Evolutionary conservation across 2,797 vertebrate genomes (phyloP).

Genomic region (Sebastiscus albofasciatus): DNA sequence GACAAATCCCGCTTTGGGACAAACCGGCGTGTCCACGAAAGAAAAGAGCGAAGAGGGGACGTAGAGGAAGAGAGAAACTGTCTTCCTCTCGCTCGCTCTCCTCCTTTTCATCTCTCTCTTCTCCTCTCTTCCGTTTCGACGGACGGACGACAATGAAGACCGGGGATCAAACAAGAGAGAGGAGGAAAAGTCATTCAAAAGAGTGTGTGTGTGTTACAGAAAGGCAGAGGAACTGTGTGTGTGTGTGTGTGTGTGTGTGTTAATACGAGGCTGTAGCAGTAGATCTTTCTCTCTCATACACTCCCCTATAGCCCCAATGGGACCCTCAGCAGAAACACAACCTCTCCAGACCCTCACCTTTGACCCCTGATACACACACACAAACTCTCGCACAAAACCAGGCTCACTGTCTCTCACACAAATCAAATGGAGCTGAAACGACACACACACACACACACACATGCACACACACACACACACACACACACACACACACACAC

Average conservation of each 20-base stretch:
- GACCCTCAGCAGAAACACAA: constrained; percentile 77
- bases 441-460: not conserved
- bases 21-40: constrained; percentile 64
- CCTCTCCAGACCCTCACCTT: constrained; percentile 82
- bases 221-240: not conserved
- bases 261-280: constrained; percentile 48
- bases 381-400: constrained; percentile 39
- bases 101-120: constrained; percentile 57
- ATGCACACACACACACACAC: constrained; percentile 18
- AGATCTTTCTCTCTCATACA: constrained; percentile 66
- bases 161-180: constrained; percentile 64
- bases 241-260: constrained; percentile 14
- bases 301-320: constrained; percentile 69
- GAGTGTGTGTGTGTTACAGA: constrained; percentile 35
- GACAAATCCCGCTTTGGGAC: constrained; percentile 80
- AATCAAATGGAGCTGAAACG: constrained; percentile 55
- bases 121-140: constrained; percentile 73
- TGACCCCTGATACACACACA: constrained; percentile 66
- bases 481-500: constrained; percentile 31
- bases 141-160: constrained; percentile 66
- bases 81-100: constrained; percentile 38
- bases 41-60: constrained; percentile 42
- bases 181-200: constrained; percentile 58
- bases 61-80: constrained; percentile 41
- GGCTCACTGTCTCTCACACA: constrained; percentile 71